Evolutionary conservation across 2,888 invertebrate species (phyloP), one percentile per base, ranked within the genome.

Genomic region (Allacma fusca): DNA sequence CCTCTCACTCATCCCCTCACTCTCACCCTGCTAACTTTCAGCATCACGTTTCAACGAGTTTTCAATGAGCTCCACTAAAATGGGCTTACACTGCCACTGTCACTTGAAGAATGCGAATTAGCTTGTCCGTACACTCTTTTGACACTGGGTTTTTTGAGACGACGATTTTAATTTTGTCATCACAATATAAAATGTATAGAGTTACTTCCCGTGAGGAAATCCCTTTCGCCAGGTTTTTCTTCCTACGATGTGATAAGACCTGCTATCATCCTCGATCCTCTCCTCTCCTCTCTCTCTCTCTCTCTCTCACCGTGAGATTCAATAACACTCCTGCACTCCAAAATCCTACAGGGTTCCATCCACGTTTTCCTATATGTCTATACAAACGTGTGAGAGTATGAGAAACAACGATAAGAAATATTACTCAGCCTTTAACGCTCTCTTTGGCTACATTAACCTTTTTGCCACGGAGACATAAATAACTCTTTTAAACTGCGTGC

Each of bases 381-480:
- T n/a, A n/a, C 13, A 13, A 40, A 9, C 7, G 40, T 40, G 40
- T 40, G 40, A 50, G 50, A 50, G 50, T 16, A 16, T 19, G 50
- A n/a, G 19, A 50, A 16, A 16, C 9, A 19, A 16, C 19, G 50
- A n/a, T 50, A 50, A 50, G 50, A 50, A 50, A 50, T 50, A 50
- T 50, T 50, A 50, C 50, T 19, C 50, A 50, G 50, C 50, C 50
- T 50, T 50, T 50, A n/a, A n/a, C 50, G 50, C 50, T 50, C 50
- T 50, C 50, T 50, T 50, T 50, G 50, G 50, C 50, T 50, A 50
- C 50, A 50, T 50, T 50, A 50, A 50, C 50, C 50, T 50, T 50
- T 50, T 50, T 50, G 50, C 50, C 50, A 50, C 50, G 5, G 50
- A 16, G 50, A 50, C 50, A 50, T 50, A 50, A 50, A 50, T 50